A percentile compares a stretch with the other conserved stretches of the same genome.
phyloP scores from a whole-genome alignment of 2,888 invertebrate species.

The Phortica okadai region DNA sequence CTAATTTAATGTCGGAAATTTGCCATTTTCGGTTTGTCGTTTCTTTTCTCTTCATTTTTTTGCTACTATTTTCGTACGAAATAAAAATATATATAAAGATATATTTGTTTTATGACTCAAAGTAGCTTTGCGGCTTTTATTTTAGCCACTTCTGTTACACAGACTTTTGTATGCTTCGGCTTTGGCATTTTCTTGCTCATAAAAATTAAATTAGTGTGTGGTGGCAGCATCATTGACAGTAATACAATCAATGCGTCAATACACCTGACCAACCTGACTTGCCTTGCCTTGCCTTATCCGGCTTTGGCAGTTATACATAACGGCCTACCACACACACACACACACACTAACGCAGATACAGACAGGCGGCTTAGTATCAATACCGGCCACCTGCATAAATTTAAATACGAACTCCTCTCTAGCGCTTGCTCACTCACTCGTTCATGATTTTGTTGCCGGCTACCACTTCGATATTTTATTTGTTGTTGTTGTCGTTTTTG shows the following conservation, averaged over 20 bases:
- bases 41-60: slow-evolving; percentile 12
- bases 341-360: too few species aligned
- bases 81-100: neutral
- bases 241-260: neutral
- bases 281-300: neutral
- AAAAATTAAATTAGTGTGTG: slow-evolving; percentile 15
- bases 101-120: neutral
- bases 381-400: slow-evolving; percentile 20
- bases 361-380: neutral
- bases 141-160: neutral
- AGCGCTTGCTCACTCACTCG: neutral
- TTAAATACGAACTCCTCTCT: neutral
- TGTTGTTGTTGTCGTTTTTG: neutral
- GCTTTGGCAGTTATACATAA: neutral
- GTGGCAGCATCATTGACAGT: slow-evolving; percentile 9
- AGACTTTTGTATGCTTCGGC: neutral
- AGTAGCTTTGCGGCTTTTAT: slow-evolving; percentile 27
- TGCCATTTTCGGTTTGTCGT: neutral
- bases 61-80: neutral
- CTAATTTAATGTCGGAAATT: neutral
- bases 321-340: too few species aligned
- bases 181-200: slow-evolving; percentile 2
- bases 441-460: neutral
- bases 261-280: neutral
- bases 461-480: neutral